Conservation (phyloP, 2,113 vertebrate species). For the Xerus inauris region DNA sequence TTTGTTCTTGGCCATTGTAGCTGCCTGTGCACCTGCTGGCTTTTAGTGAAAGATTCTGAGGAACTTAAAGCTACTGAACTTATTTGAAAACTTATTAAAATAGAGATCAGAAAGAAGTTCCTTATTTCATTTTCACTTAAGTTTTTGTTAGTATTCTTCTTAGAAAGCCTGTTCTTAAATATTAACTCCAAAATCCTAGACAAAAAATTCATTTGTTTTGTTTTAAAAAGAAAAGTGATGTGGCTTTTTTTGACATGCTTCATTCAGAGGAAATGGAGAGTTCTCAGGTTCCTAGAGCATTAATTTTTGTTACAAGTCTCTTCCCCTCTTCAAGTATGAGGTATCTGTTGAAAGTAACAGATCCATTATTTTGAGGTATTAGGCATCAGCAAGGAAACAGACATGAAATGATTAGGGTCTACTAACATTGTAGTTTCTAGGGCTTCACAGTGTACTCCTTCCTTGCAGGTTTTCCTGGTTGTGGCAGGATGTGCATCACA, state of each 20-base stretch:
- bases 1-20: neutral
- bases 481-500: neutral
- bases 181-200: neutral
- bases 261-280: neutral
- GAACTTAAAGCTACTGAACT: neutral
- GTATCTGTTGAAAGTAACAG: neutral
- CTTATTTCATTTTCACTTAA: neutral
- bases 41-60: neutral
- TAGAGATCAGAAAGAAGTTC: neutral
- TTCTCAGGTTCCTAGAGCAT: neutral
- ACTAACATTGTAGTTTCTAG: accelerated
- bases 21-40: neutral
- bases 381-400: neutral
- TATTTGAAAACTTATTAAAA: neutral
- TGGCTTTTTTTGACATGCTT: neutral
- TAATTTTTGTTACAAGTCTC: neutral
- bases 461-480: neutral
- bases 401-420: neutral
- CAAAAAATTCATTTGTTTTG: neutral
- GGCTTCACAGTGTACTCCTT: accelerated
- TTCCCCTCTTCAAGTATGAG: neutral
- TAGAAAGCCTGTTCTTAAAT: slow-evolving; percentile 34
- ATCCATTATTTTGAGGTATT: neutral
- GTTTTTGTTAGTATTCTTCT: neutral
- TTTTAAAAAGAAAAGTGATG: neutral